Evolutionary conservation across 53 echinoderm and acorn worm species (phyloP).

Genomic region (Holothuria leucospilota): DNA sequence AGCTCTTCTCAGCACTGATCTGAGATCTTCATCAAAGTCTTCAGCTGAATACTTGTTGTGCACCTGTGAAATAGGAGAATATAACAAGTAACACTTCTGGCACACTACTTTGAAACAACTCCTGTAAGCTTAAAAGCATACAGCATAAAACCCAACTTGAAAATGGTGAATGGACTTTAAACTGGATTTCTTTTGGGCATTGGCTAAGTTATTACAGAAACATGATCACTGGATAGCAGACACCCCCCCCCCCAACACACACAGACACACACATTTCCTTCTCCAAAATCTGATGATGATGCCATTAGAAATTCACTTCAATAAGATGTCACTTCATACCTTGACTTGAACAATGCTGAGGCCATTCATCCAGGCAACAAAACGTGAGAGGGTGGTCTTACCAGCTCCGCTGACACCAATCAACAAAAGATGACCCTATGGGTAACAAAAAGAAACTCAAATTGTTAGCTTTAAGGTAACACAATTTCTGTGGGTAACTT

Average conservation of each 20-base stretch:
- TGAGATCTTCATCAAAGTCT: slow-evolving; percentile 98
- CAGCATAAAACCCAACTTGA: background rate
- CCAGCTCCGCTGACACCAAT: slow-evolving; percentile 99
- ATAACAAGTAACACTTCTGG: background rate
- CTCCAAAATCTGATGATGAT: too few species aligned
- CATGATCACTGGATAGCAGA: too few species aligned
- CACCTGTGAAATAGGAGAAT: slow-evolving; percentile 54
- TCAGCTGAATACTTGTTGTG: slow-evolving; percentile 98
- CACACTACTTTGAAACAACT: background rate
- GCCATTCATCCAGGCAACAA: slow-evolving; percentile 99
- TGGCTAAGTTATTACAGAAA: too few species aligned
- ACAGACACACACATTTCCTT: too few species aligned
- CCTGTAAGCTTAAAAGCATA: background rate
- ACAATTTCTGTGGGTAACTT: background rate
- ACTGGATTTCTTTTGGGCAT: too few species aligned
- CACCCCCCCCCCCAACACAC: too few species aligned
- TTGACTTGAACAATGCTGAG: slow-evolving; percentile 99
- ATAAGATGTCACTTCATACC: slow-evolving; percentile 42
- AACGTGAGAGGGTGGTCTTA: slow-evolving; percentile 98
- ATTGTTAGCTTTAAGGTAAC: background rate
- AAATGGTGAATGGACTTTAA: background rate
- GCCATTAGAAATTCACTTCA: too few species aligned
- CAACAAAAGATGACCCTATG: slow-evolving; percentile 94
- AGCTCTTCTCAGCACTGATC: slow-evolving; percentile 81
- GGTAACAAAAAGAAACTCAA: background rate